Evolutionary conservation across 1,140 invertebrate species (phyloP).

Genomic region (Hypsibius dujardini): DNA sequence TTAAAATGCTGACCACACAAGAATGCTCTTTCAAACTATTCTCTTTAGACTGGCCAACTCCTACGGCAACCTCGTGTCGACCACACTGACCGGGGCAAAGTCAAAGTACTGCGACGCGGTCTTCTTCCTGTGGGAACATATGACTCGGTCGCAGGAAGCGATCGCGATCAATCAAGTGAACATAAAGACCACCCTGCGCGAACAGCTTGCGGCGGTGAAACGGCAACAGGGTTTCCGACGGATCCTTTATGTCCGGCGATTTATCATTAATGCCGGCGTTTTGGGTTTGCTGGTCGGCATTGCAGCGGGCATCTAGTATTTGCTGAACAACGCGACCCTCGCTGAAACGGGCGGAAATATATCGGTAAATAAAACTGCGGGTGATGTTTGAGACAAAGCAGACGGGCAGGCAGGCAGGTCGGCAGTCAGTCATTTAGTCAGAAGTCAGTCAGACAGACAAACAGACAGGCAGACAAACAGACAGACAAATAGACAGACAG

Average conservation of each 20-base stretch:
- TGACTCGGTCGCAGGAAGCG: neutral
- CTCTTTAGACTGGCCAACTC: neutral
- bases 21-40: neutral
- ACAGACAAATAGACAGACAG: too few species aligned
- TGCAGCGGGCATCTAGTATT: neutral
- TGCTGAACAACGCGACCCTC: neutral
- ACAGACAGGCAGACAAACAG: too few species aligned
- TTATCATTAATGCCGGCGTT: neutral
- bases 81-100: neutral
- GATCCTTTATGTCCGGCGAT: neutral
- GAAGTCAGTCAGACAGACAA: neutral
- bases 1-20: neutral
- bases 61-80: neutral
- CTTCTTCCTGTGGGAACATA: conserved; percentile 5
- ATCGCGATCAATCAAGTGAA: neutral
- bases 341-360: too few species aligned
- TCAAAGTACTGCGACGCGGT: neutral
- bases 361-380: neutral
- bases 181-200: neutral
- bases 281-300: neutral
- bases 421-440: neutral
- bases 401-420: neutral
- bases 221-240: neutral
- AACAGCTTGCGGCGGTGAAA: neutral
- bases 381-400: neutral